A percentile compares a stretch with the other conserved stretches of the same genome.
Conservation (phyloP, 2,113 vertebrate species). For the Pluvialis apricaria region DNA sequence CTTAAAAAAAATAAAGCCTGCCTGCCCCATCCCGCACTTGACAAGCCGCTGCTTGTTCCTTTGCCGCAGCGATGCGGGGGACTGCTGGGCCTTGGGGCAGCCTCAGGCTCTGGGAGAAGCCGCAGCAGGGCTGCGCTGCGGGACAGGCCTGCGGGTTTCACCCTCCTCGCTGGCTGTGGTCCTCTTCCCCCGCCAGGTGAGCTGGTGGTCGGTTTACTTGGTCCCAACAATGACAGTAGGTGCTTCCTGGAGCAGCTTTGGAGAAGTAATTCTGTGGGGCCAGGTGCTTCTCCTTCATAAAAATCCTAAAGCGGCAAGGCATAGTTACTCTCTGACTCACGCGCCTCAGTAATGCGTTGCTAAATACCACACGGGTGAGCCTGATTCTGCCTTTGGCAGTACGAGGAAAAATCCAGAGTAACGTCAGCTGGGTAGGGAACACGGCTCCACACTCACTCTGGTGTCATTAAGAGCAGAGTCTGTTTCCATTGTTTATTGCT, state of each 20-base stretch:
- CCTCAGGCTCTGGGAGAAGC: background rate
- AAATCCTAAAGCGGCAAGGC: background rate
- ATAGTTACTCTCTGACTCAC: background rate
- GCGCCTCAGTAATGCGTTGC: background rate
- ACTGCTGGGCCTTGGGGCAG: rapidly evolving
- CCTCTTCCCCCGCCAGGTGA: background rate
- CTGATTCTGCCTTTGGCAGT: background rate
- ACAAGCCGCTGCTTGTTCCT: rapidly evolving
- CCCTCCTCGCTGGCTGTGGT: background rate
- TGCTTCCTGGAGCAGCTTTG: background rate
- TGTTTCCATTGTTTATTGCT: background rate
- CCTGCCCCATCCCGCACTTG: rapidly evolving
- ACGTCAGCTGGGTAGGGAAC: background rate
- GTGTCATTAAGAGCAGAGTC: background rate
- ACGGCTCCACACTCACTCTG: background rate
- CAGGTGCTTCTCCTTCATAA: background rate
- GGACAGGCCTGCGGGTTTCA: background rate
- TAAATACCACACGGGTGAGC: background rate
- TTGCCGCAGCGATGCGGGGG: rapidly evolving
- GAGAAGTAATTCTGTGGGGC: too few relatives aligned
- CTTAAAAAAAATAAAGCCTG: too few relatives aligned
- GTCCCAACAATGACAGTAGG: background rate
- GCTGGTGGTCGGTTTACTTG: background rate
- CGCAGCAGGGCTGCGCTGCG: rapidly evolving
- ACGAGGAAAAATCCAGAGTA: background rate